Evolutionary conservation across 2,113 vertebrate genomes (phyloP), one percentile per base, ranked within the genome.

Genomic region (Rhabdornis inornatus): DNA sequence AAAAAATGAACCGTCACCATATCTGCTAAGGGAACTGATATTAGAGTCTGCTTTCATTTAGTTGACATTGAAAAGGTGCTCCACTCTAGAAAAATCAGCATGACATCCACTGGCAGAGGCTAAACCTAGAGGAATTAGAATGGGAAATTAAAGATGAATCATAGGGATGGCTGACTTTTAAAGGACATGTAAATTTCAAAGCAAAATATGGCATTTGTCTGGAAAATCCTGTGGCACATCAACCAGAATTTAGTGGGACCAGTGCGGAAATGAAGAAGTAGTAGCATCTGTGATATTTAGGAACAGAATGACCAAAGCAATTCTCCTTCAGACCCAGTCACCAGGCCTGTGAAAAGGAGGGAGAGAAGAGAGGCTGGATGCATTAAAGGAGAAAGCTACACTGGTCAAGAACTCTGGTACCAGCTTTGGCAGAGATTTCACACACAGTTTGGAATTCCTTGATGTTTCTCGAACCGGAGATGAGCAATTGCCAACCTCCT

Each of bases 111-210:
- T 30, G 65, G 60, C 47, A 80, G 64, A 89, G 72, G 64, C 76
- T 90, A 89, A 90, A 66, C 24, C 47, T n/a, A 44, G 33, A 87
- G 47, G 90, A 93, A 89, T 92, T 63, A 89, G 44, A 91, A 68
- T 28, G 56, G 44, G 60, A 83, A 92, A 70, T 22, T 42, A 86
- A 77, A 85, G 65, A 89, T 52, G 33, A 92, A 84, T 84, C 68
- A 89, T 5, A 55, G 24, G 10, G 25, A 30, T 68, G 35, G 40
- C 1, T 75, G 80, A 60, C 40, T 78, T 75, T 59, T 66, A 66
- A 92, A 81, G 50, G 35, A 66, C 0, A 0, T 63, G 23, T 42
- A 66, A 75, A 92, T 90, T 30, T 63, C 68, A 57, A 61, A 89
- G 65, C 27, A 68, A 91, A 70, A 71, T 71, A 23, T 18, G 37